Evolutionary conservation across 30 jellyfish, hydroid and myxozoan genomes (phyloP), one percentile per base, ranked within the genome.

Genomic region (Hydractinia symbiolongicarpus): DNA sequence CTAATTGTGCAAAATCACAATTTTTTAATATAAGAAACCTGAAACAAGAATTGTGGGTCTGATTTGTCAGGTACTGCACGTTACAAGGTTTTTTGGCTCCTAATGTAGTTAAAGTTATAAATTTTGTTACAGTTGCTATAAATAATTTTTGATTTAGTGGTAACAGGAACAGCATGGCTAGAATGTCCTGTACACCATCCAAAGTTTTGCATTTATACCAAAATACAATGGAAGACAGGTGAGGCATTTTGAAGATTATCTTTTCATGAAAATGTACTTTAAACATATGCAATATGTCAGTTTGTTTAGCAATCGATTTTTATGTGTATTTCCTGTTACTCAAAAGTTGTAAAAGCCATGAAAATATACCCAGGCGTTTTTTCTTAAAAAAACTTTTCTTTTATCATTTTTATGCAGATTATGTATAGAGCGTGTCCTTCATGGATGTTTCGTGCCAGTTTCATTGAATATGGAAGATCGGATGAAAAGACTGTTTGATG

Each of bases 361-460:
- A 30, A 30, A 30, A 30, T 30, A 30, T 30, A 30, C 44, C 44
- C 44, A 30, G 44, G 2, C 44, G 1, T 30, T 30, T 30, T 30
- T 67, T 11, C 50, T 67, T 1, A 1, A 67, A 13, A 21, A 20
- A 9, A 13, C 51, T 67, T 71, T n/a, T n/a, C 61, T 50, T 71
- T 4, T 71, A 71, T 51, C 21, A 7, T 30, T 15, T 50, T 54
- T 14, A 67, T 72, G 21, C 61, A 91, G 98, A 57, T 64, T 91
- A 72, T 91, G 98, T 58, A 86, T 91, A 7, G 98, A 91, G 64
- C 68, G 96, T 50, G 85, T 91, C 30, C 73, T 83, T n/a, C 98
- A 91, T 67, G 98, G 98, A 21, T 91, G 98, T 66, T 82, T 91
- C 13, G 90, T 91, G 21, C 98, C 98, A 9, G 98, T 91, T 76